Conservation (phyloP, 2,888 invertebrate species). For the Acronicta psi region DNA sequence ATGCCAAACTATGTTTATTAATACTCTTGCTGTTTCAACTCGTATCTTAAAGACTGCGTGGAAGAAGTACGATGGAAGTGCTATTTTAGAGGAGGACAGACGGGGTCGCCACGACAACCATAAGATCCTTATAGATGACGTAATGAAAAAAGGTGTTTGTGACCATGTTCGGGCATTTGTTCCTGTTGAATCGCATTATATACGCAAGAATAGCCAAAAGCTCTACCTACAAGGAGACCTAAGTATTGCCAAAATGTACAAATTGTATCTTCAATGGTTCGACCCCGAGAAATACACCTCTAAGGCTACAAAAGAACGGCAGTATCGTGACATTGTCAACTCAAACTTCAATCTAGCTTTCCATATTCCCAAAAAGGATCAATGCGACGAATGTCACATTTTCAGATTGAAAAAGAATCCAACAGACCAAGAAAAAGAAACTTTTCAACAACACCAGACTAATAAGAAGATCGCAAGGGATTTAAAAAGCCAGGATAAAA, state of each 20-base stretch:
- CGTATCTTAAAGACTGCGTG: conserved; percentile 42
- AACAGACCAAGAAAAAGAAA: too few relatives aligned
- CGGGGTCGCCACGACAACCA: conserved; percentile 37
- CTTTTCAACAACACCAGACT: too few relatives aligned
- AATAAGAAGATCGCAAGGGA: too few relatives aligned
- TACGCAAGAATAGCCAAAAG: conserved; percentile 20
- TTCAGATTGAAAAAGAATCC: too few relatives aligned
- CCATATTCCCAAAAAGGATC: too few relatives aligned
- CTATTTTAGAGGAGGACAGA: conserved; percentile 35
- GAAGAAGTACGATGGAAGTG: conserved; percentile 43
- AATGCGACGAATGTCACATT: too few relatives aligned
- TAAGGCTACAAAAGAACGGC: too few relatives aligned
- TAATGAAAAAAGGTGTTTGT: conserved; percentile 35
- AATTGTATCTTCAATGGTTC: conserved; percentile 13
- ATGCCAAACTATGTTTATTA: conserved; percentile 29
- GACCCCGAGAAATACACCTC: too few relatives aligned
- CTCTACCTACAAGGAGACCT: conserved; percentile 14
- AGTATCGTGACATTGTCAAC: too few relatives aligned
- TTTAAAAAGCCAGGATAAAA: too few relatives aligned
- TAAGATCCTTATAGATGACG: conserved; percentile 27
- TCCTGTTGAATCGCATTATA: conserved; percentile 46
- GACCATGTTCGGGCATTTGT: conserved; percentile 39
- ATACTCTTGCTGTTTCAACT: conserved; percentile 35
- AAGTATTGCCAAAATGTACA: conserved; percentile 38
- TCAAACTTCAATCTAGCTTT: conserved; percentile 7